Evolutionary conservation across 2,797 vertebrate species (phyloP).

Genomic region (Tokudaia tokunoshimensis): DNA sequence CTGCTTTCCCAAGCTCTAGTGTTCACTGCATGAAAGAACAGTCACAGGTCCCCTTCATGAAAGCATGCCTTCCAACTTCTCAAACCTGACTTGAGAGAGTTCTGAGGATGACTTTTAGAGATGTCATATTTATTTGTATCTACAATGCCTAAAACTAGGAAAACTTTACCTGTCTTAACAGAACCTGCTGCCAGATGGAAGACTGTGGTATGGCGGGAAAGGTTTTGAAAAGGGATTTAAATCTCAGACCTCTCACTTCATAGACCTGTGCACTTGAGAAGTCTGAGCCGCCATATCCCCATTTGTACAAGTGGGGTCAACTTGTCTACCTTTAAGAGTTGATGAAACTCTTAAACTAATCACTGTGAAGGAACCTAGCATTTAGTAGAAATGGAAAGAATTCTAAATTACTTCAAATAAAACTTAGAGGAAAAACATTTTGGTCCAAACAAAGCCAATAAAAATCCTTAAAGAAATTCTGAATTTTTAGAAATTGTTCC

Average conservation of each 20-base stretch:
- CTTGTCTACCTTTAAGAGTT: constrained; percentile 5
- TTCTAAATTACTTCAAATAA: constrained; percentile 62
- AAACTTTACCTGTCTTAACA: constrained; percentile 37
- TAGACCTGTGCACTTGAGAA: constrained; percentile 54
- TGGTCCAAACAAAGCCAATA: constrained; percentile 36
- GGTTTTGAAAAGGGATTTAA: constrained; percentile 11
- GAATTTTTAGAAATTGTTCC: constrained; percentile 56
- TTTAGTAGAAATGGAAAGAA: constrained; percentile 52
- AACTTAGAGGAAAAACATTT: constrained; percentile 46
- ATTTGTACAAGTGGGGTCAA: constrained; percentile 35
- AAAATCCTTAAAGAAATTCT: constrained; percentile 47
- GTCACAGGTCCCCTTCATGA: constrained; percentile 1
- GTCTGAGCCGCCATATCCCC: neutral
- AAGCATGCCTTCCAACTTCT: constrained; percentile 45
- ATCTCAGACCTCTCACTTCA: constrained; percentile 15
- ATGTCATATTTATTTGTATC: constrained; percentile 55
- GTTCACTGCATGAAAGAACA: constrained; percentile 50
- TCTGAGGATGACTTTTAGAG: constrained; percentile 24
- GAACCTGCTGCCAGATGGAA: constrained; percentile 48
- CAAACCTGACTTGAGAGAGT: neutral
- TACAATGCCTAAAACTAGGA: constrained; percentile 47
- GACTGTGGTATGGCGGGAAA: neutral
- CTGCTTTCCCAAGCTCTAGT: constrained; percentile 22
- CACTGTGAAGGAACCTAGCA: neutral
- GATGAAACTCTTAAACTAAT: constrained; percentile 44